Percentiles rank a stretch among this genome's conserved stretches.
Evolutionary conservation across 1,140 invertebrate genomes (phyloP).

Genomic region (Drosophila persimilis): DNA sequence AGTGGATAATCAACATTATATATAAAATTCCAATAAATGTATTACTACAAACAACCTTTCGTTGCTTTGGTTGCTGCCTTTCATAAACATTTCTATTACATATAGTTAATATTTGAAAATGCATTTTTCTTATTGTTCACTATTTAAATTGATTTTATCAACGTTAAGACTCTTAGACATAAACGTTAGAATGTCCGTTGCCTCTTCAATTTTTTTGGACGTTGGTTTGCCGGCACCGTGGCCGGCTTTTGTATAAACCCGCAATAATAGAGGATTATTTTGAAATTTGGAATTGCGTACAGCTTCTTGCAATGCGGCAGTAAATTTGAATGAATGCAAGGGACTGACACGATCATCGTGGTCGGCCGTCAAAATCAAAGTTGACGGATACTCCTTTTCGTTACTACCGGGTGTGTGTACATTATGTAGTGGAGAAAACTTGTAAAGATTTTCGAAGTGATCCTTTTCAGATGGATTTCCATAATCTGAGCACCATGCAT

Average conservation of each 20-base stretch:
- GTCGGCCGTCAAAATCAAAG: conserved; percentile 96
- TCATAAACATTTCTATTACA: no score
- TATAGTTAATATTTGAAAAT: conserved; percentile 22
- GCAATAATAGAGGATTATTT: conserved; percentile 94
- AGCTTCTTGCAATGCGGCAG: conserved; percentile 94
- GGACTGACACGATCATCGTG: conserved; percentile 99
- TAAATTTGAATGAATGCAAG: conserved; percentile 97
- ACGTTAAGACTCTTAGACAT: conserved; percentile 89
- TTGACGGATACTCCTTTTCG: conserved; percentile 92
- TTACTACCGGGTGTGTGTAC: conserved; percentile 87
- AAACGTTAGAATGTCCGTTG: conserved; percentile 94
- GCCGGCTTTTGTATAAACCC: conserved; percentile 97
- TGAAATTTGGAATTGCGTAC: conserved; percentile 87
- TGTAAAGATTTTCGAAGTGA: conserved; percentile 94
- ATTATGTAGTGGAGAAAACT: conserved; percentile 98
- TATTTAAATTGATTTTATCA: conserved; percentile 61
- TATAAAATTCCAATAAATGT: no score
- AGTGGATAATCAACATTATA: no score
- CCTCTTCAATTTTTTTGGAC: conserved; percentile 90
- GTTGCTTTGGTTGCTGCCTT: no score
- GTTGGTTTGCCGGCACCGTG: conserved; percentile 98
- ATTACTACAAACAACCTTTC: no score
- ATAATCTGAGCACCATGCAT: conserved; percentile 98
- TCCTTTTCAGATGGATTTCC: conserved; percentile 94
- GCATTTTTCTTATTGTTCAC: conserved; percentile 2